phyloP scores from a whole-genome alignment of 2,797 vertebrate species.

The Coregonus sp. region DNA sequence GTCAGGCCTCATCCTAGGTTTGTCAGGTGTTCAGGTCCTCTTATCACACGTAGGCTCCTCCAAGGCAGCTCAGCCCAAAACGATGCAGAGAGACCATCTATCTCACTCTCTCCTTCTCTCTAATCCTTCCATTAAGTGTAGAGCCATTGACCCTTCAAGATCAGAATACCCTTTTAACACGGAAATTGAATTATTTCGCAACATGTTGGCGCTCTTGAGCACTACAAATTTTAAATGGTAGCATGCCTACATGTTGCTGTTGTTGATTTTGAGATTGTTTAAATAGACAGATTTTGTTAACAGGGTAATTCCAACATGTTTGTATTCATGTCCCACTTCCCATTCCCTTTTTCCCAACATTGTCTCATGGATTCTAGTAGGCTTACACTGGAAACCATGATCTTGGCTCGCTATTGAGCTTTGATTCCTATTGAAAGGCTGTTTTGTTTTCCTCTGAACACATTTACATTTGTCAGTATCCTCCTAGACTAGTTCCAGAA shows the following conservation, averaged over 20 bases:
- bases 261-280: not conserved
- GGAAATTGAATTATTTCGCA: not conserved
- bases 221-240: no score
- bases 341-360: not conserved
- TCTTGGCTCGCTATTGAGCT: not conserved
- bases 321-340: not conserved
- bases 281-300: not conserved
- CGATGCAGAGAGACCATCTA: not conserved
- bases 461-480: slow-evolving; percentile 23
- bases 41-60: slow-evolving; percentile 42
- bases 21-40: slow-evolving; percentile 66
- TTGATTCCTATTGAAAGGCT: slow-evolving; percentile 27
- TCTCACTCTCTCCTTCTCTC: slow-evolving; percentile 14
- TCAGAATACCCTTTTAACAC: slow-evolving; percentile 1
- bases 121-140: slow-evolving; percentile 39
- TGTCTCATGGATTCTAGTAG: not conserved
- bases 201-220: not conserved
- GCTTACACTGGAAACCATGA: not conserved
- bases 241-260: no score
- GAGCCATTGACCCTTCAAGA: slow-evolving; percentile 34
- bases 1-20: slow-evolving; percentile 67
- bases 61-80: slow-evolving; percentile 24
- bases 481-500: slow-evolving; percentile 23
- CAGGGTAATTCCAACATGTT: not conserved
- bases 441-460: slow-evolving; percentile 25